Percentiles rank a stretch among this genome's conserved stretches.
Evolutionary conservation across 2,888 invertebrate species (phyloP).

Genomic region (Athalia rosae): DNA sequence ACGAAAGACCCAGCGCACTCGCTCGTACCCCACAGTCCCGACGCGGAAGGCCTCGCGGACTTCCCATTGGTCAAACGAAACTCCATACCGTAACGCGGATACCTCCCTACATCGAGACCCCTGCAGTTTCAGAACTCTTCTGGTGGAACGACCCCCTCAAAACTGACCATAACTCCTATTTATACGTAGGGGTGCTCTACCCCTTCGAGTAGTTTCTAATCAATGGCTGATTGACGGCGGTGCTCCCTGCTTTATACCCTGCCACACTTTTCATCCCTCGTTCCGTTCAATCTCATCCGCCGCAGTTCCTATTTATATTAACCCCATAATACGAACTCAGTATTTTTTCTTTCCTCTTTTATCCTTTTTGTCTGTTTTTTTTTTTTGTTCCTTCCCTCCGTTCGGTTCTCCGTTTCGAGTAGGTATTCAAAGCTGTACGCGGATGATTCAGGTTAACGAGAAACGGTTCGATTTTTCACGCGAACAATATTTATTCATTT

Average conservation of each 20-base stretch:
- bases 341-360: too few species aligned
- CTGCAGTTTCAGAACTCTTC: constrained; percentile 33
- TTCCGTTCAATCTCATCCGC: constrained; percentile 47
- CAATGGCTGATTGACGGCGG: constrained; percentile 64
- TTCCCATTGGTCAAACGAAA: constrained; percentile 22
- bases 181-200: constrained; percentile 53
- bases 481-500: too few species aligned
- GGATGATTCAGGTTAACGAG: too few species aligned
- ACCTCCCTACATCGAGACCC: constrained; percentile 5
- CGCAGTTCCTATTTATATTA: constrained; percentile 11
- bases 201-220: constrained; percentile 65
- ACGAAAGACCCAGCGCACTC: constrained; percentile 36
- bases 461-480: too few species aligned
- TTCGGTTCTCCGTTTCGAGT: too few species aligned
- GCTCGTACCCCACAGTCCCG: constrained; percentile 1
- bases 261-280: constrained; percentile 57
- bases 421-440: too few species aligned
- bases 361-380: too few species aligned
- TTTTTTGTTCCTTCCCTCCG: too few species aligned
- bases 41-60: neutral
- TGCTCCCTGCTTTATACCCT: constrained; percentile 53
- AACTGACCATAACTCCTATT: constrained; percentile 31
- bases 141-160: constrained; percentile 2
- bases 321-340: constrained; percentile 48
- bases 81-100: constrained; percentile 21